A percentile compares a stretch with the other conserved stretches of the same genome.
These are phyloP conservation scores for Camponotus vicinus DNA, from an alignment of 1,140 invertebrate genomes.

Conservation along the genomic window DNA sequence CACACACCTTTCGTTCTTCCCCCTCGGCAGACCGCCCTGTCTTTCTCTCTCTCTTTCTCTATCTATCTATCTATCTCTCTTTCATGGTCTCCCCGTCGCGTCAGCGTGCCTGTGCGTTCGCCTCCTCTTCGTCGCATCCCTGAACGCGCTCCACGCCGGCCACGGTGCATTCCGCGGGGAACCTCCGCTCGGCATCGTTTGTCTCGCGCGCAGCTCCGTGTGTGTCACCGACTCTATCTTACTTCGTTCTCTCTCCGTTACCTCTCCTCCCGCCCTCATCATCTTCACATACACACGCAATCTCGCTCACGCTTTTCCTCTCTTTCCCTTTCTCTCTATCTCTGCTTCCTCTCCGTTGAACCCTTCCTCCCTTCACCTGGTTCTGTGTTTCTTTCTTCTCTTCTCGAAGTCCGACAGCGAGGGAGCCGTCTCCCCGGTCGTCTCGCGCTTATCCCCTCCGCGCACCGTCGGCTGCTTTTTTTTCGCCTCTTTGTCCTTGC, in stretches of 20 bases:
- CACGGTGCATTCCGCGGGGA: slow-evolving; percentile 49
- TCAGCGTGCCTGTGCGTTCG: slow-evolving; percentile 1
- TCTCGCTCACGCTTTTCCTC: background rate
- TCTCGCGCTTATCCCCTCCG: slow-evolving; percentile 68
- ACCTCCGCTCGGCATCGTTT: slow-evolving; percentile 42
- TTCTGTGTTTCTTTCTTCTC: slow-evolving; percentile 50
- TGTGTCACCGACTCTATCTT: slow-evolving; percentile 53
- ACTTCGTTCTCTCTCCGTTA: slow-evolving; percentile 12
- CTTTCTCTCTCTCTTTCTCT: background rate
- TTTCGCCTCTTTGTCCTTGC: slow-evolving; percentile 76
- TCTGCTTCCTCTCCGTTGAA: background rate
- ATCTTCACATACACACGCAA: background rate
- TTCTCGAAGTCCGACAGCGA: slow-evolving; percentile 42
- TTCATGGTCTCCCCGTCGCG: background rate
- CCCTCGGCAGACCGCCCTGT: background rate
- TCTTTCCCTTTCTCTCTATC: slow-evolving; percentile 29
- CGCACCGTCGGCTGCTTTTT: slow-evolving; percentile 53
- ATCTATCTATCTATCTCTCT: background rate
- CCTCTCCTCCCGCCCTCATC: background rate
- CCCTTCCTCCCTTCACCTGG: slow-evolving; percentile 36
- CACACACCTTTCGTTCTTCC: slow-evolving; percentile 8
- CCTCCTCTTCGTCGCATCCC: slow-evolving; percentile 46
- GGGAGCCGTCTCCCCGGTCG: slow-evolving; percentile 61
- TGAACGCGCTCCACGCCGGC: slow-evolving; percentile 4
- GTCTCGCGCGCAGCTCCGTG: slow-evolving; percentile 36